Conservation (phyloP, 2,797 vertebrate genomes). For the Platyrinchus mystaceus region DNA sequence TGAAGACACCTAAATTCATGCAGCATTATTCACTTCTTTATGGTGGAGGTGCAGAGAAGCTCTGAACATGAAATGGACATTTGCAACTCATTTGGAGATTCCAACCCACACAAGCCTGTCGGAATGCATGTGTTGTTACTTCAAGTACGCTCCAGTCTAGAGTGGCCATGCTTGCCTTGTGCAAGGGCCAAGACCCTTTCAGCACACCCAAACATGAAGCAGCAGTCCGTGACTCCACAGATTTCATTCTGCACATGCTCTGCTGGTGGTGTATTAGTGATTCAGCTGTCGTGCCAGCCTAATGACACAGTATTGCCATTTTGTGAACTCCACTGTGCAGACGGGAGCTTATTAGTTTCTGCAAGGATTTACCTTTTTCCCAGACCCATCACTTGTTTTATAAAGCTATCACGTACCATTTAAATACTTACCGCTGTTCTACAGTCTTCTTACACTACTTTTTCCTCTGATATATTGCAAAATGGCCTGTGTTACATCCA, state of each 20-base stretch:
- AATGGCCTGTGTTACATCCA: background rate
- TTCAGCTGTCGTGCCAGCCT: background rate
- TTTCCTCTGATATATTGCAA: constrained; percentile 34
- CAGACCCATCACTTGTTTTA: background rate
- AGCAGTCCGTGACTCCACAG: background rate
- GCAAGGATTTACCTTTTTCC: background rate
- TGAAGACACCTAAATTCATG: background rate
- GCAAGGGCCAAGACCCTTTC: background rate
- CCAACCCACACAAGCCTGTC: accelerated
- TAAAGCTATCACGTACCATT: background rate
- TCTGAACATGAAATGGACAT: accelerated
- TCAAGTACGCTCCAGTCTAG: background rate
- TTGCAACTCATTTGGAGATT: accelerated
- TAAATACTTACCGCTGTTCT: background rate
- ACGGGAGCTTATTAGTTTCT: constrained; percentile 4
- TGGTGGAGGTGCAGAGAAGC: background rate
- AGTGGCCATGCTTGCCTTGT: accelerated
- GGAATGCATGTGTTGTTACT: background rate
- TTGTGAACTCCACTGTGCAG: background rate
- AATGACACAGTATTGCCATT: constrained; percentile 7
- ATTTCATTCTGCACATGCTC: background rate
- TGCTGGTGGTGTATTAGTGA: background rate
- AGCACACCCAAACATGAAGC: accelerated
- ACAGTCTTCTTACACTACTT: background rate
- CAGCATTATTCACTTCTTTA: background rate